phyloP scores from a whole-genome alignment of 2,797 vertebrate species.

The Liasis olivaceus region DNA sequence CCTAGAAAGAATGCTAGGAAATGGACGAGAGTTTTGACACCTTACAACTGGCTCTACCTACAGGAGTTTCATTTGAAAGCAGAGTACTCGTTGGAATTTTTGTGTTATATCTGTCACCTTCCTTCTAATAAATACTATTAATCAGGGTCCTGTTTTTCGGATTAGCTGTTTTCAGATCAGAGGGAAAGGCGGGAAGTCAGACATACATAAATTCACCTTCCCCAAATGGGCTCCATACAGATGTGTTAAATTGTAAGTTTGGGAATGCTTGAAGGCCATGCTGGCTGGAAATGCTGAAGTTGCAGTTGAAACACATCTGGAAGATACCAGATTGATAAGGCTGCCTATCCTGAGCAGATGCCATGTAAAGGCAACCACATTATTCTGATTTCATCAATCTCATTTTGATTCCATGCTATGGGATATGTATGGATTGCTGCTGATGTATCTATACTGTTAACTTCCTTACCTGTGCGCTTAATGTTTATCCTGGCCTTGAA shows the following conservation, averaged over 20 bases:
- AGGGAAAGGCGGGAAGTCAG: no score
- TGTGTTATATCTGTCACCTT: neutral
- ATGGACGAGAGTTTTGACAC: neutral
- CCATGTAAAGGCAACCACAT: constrained; percentile 26
- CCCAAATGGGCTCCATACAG: no score
- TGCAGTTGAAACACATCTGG: no score
- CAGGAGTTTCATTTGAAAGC: neutral
- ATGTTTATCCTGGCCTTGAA: constrained; percentile 24
- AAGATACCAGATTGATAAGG: no score
- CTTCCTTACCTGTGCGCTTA: neutral
- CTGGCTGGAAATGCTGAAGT: no score
- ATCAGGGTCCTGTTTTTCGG: no score
- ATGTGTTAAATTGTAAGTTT: no score
- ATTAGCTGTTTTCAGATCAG: no score
- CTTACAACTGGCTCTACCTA: neutral
- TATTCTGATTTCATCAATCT: constrained; percentile 36
- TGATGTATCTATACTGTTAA: constrained; percentile 26
- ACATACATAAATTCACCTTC: no score
- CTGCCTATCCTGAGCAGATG: no score
- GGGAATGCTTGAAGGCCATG: no score
- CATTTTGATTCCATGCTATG: constrained; percentile 11
- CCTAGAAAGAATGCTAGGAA: neutral
- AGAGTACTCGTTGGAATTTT: neutral
- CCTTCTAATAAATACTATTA: neutral
- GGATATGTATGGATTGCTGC: constrained; percentile 38